Conservation (phyloP, 2,797 vertebrate genomes). For the Mastacembelus armatus region DNA sequence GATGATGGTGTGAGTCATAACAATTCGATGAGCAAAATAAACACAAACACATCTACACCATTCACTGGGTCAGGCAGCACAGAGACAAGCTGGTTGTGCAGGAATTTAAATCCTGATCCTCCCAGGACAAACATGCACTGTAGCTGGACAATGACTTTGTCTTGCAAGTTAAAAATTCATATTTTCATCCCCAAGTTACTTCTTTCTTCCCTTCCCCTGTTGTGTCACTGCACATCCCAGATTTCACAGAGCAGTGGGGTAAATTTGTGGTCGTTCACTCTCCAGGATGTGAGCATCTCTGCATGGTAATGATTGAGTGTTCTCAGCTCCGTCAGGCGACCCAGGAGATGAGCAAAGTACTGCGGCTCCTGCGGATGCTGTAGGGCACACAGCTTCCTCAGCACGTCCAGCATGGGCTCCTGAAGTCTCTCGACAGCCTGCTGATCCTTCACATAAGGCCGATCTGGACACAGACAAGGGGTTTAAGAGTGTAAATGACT, state of each 20-base stretch:
- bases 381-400: conserved; percentile 91
- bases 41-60: conserved; percentile 11
- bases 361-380: conserved; percentile 92
- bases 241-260: conserved; percentile 98
- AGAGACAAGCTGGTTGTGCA: conserved; percentile 12
- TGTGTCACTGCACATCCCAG: conserved; percentile 95
- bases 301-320: conserved; percentile 96
- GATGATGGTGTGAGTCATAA: conserved; percentile 9
- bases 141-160: conserved; percentile 10
- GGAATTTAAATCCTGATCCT: conserved; percentile 27
- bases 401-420: conserved; percentile 91
- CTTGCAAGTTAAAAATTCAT: conserved; percentile 36
- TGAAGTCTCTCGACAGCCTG: conserved; percentile 93
- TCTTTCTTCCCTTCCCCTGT: background rate
- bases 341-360: conserved; percentile 96
- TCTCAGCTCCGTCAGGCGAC: conserved; percentile 93
- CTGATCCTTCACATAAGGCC: conserved; percentile 93
- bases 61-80: conserved; percentile 7
- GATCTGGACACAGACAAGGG: conserved; percentile 85
- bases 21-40: conserved; percentile 13
- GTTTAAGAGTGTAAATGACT: background rate
- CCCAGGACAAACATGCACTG: conserved; percentile 37
- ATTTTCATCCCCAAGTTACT: background rate
- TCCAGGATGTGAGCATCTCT: conserved; percentile 97
- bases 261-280: conserved; percentile 94